Conservation (phyloP, 2,113 vertebrate species). For the Trematocara variabile region DNA sequence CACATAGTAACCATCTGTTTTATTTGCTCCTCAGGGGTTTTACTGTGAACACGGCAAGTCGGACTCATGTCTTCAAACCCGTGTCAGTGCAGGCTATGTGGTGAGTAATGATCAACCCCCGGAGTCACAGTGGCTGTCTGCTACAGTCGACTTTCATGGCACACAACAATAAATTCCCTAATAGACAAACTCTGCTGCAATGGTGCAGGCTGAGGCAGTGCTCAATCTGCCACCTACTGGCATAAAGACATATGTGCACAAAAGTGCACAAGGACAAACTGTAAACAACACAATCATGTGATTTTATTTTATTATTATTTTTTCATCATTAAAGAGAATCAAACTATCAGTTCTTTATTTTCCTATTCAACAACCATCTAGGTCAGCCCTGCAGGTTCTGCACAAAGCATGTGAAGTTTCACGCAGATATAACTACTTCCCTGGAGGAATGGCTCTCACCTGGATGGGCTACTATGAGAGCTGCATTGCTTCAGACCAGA, state of each 20-base stretch:
- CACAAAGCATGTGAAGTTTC: conserved; percentile 95
- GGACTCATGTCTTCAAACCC: conserved; percentile 94
- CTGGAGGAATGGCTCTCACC: conserved; percentile 87
- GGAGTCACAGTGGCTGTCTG: conserved; percentile 7
- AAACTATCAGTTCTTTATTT: neutral
- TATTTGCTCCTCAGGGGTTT: conserved; percentile 80
- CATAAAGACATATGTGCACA: neutral
- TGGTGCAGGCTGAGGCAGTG: neutral
- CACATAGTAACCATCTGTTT: conserved; percentile 8
- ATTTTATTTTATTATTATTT: neutral
- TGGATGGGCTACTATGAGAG: conserved; percentile 96
- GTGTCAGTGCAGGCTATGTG: conserved; percentile 99
- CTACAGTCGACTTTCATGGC: neutral
- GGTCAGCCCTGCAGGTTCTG: conserved; percentile 95
- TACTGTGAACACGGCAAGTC: conserved; percentile 90
- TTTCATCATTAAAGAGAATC: neutral
- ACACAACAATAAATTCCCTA: conserved; percentile 16
- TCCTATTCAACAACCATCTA: conserved; percentile 41
- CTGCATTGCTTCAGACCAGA: conserved; percentile 94
- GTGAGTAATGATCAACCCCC: conserved; percentile 71
- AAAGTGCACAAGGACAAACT: neutral
- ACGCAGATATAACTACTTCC: conserved; percentile 92
- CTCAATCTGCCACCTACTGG: conserved; percentile 60
- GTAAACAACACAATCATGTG: neutral
- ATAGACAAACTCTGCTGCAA: conserved; percentile 1